Evolutionary conservation across 2,113 vertebrate species (phyloP), one percentile per base, ranked within the genome.

Genomic region (Mus spicilegus): DNA sequence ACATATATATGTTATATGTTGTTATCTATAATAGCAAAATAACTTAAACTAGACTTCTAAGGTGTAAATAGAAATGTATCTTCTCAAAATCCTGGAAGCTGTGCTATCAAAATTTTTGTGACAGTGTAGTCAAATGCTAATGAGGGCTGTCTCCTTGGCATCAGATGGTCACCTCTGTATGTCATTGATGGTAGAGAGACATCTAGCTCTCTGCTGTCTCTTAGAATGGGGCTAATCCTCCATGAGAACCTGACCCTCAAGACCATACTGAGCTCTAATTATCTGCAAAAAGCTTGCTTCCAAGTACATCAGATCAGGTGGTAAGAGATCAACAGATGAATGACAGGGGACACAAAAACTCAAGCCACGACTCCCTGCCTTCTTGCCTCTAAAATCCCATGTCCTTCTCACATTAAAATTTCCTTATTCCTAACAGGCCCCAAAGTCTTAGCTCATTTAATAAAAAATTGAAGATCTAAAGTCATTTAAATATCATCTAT

Each of bases 41-140:
- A 89, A 3, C 56, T 58, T 36, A 65, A 42, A 33, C 54, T 5
- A 0, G 54, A 70, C 39, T 51, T 69, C 22, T 86, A 36, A 89
- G 78, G 69, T 61, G 42, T 56, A 39, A 84, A 78, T 22, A 84
- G 2, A 87, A 73, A 51, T 63, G 7, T 61, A 22, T 80, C 56
- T 82, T 81, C 75, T 73, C 70, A 93, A 28, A 80, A 39, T 82
- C 87, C 56, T 90, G 63, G 69, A 96, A 58, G 39, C 17, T 61
- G 39, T 6, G 72, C 65, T 8, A 33, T 54, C 67, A 33, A 56
- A 3, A 28, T 78, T 3, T 73, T 42, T 12, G 20, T 5, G 11
- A 30, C 49, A 80, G 67, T n/a, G 10, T 14, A 19, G 22, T 80
- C 86, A 61, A 33, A 17, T 67, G 58, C 54, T 84, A 8, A 11